These are phyloP conservation scores for Bombus pyrosoma DNA, from an alignment of 1,140 invertebrate genomes.

Conservation along the genomic window DNA sequence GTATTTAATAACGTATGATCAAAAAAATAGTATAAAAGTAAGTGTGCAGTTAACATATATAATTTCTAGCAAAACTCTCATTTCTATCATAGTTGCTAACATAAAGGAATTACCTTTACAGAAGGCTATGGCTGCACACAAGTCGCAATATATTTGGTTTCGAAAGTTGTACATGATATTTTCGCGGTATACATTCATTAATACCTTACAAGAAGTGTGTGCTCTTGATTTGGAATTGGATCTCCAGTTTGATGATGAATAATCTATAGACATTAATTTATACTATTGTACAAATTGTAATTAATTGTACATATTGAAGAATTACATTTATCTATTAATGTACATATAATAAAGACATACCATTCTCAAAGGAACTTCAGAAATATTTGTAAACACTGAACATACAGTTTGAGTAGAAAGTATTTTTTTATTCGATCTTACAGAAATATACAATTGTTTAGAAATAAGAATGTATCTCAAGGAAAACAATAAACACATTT, in stretches of 20 bases:
- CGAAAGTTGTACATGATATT: conserved; percentile 94
- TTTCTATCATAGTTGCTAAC: not conserved
- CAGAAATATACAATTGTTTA: conserved; percentile 58
- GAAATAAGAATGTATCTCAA: conserved; percentile 28
- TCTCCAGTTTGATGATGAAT: conserved; percentile 87
- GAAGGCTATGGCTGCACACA: conserved; percentile 92
- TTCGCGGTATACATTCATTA: conserved; percentile 95
- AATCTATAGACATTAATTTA: not conserved
- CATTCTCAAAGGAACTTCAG: conserved; percentile 12
- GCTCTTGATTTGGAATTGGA: conserved; percentile 89
- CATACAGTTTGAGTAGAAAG: conserved; percentile 34
- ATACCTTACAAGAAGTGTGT: conserved; percentile 90
- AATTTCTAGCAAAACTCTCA: not conserved
- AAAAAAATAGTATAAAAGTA: conserved; percentile 76
- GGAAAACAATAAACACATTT: conserved; percentile 47
- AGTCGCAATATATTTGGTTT: conserved; percentile 96
- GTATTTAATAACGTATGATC: conserved; percentile 84
- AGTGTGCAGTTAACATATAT: conserved; percentile 49
- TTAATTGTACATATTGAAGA: conserved; percentile 60
- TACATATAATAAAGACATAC: conserved; percentile 24
- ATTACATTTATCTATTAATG: conserved; percentile 30
- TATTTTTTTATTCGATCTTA: conserved; percentile 60
- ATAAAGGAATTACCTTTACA: conserved; percentile 72
- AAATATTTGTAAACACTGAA: conserved; percentile 34
- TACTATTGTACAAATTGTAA: conserved; percentile 66